phyloP scores from a whole-genome alignment of 2,888 invertebrate genomes.

The Athrips mouffetella region DNA sequence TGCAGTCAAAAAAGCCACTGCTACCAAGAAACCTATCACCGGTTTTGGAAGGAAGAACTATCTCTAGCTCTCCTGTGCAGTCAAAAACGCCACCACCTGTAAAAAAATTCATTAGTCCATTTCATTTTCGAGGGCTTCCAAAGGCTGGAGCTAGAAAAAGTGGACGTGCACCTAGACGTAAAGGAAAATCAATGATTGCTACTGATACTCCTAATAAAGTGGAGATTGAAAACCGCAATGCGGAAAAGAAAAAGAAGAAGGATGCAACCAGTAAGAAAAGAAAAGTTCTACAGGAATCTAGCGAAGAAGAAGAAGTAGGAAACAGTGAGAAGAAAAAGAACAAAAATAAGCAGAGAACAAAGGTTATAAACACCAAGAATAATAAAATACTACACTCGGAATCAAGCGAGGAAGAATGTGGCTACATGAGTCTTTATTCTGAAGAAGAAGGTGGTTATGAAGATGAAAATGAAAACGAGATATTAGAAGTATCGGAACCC shows the following conservation, averaged over 20 bases:
- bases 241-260: neutral
- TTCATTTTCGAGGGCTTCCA: constrained; percentile 27
- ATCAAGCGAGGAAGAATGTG: constrained; percentile 23
- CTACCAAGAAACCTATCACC: neutral
- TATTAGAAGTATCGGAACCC: neutral
- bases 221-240: neutral
- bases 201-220: constrained; percentile 36
- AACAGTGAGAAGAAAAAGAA: neutral
- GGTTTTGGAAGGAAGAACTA: neutral
- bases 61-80: neutral
- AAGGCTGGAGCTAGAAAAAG: constrained; percentile 28
- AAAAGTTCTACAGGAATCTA: neutral
- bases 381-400: constrained; percentile 1
- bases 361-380: neutral
- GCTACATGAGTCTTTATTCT: constrained; percentile 27
- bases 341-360: neutral
- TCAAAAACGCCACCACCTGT: neutral
- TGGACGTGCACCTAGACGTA: constrained; percentile 26
- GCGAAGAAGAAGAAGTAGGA: neutral
- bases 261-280: neutral
- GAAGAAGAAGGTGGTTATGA: constrained; percentile 17
- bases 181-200: constrained; percentile 32
- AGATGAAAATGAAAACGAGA: neutral
- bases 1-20: neutral
- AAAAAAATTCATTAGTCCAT: constrained; percentile 21